These are phyloP conservation scores for Merodon equestris DNA, from an alignment of 2,888 invertebrate genomes.

Conservation along the genomic window DNA sequence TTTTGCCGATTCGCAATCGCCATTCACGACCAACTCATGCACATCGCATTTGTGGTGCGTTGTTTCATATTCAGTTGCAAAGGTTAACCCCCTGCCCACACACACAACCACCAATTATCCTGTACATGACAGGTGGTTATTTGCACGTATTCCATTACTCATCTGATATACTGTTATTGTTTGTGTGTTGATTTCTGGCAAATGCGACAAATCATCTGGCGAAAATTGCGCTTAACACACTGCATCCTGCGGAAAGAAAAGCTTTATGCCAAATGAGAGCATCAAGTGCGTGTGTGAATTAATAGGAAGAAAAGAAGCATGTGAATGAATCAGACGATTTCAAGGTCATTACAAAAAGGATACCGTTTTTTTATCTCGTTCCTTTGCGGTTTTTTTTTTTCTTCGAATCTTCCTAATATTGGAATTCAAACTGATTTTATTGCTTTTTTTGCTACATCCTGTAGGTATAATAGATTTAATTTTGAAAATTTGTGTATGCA, in stretches of 20 bases:
- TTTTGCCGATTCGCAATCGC: slow-evolving; percentile 22
- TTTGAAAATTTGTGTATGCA: too few relatives aligned
- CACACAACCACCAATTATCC: slow-evolving; percentile 66
- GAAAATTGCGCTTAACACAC: slow-evolving; percentile 54
- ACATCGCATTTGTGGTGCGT: slow-evolving; percentile 64
- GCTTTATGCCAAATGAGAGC: slow-evolving; percentile 2
- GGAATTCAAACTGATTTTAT: too few relatives aligned
- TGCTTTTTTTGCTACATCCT: too few relatives aligned
- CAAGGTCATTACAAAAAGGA: slow-evolving; percentile 52
- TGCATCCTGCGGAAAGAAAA: slow-evolving; percentile 51
- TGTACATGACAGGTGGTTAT: slow-evolving; percentile 69
- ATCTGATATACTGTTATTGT: slow-evolving; percentile 47
- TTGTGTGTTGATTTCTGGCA: slow-evolving; percentile 41
- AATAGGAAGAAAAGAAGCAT: slow-evolving; percentile 13
- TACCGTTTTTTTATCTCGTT: too few relatives aligned
- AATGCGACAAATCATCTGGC: slow-evolving; percentile 64
- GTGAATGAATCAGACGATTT: slow-evolving; percentile 24
- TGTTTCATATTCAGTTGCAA: slow-evolving; percentile 61
- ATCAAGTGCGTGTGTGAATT: slow-evolving; percentile 26
- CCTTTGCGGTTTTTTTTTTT: too few relatives aligned
- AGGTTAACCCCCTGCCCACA: slow-evolving; percentile 37
- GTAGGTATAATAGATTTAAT: too few relatives aligned
- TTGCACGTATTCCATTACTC: slow-evolving; percentile 69
- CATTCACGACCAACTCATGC: slow-evolving; percentile 40
- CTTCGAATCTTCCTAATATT: too few relatives aligned